Evolutionary conservation across 2,888 invertebrate species (phyloP), one percentile per base, ranked within the genome.

Genomic region (Phaedon cochleariae): DNA sequence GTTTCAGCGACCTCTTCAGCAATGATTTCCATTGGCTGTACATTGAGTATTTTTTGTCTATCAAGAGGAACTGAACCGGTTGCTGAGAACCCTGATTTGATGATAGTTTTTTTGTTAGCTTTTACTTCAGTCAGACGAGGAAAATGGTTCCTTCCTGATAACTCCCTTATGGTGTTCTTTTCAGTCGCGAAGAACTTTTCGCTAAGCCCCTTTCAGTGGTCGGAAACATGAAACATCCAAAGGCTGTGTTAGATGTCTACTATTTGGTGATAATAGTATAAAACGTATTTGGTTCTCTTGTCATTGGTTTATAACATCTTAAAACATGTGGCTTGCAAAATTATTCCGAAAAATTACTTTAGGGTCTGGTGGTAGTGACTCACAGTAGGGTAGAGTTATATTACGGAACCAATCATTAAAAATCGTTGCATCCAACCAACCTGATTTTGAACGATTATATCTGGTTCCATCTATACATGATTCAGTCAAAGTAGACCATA

Each of bases 1-100:
- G 17, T 29, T 22, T 17, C 17, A 37, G 34, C 34, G 34, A 26
- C 21, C 15, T 48, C 21, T 37, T 41, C 31, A 59, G 59, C 22
- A 37, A 45, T 17, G 21, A 51, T 58, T 45, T 53, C 49, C 48
- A 18, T 59, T 12, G 48, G 64, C 45, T 55, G 15, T 49, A 48
- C 54, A 26, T 54, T 31, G 37, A 64, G 48, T 26, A 59, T 55
- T 48, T 59, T 54, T 7, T 59, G 12, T 49, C 64, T 54, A 45
- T 64, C 31, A 15, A 54, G 18, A 18, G 53, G 48, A 15, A 64
- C 34, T 17, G 55, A 26, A 37, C 55, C 64, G 15, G 48, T 64
- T 34, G 59, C 55, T 37, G 22, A 22, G 53, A 64, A 59, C 9
- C 49, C 29, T 5, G 64, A 59, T 59, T 46, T 53, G 21, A 59